Conservation (phyloP, 2,113 vertebrate species). For the Aegithalos caudatus region DNA sequence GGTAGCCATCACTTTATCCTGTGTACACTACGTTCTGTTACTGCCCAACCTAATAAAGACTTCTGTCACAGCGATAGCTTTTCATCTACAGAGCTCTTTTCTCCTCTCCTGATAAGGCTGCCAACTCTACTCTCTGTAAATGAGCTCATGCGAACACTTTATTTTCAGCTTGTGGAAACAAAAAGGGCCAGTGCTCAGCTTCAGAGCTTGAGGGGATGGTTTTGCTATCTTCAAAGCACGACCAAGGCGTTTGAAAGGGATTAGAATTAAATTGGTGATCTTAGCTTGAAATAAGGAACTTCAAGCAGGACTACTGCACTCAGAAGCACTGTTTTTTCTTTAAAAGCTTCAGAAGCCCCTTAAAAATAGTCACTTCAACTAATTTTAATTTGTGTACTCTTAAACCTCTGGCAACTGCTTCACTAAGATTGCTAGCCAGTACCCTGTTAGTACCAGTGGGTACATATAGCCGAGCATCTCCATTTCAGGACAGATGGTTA, state of each 20-base stretch:
- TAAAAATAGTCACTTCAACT: neutral
- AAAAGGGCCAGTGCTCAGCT: slow-evolving; percentile 53
- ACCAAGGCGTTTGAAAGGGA: slow-evolving; percentile 63
- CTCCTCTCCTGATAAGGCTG: slow-evolving; percentile 77
- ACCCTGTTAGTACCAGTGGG: neutral
- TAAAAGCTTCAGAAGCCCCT: neutral
- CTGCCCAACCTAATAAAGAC: slow-evolving; percentile 80
- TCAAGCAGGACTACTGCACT: neutral
- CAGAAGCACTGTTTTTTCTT: neutral
- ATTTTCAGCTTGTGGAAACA: slow-evolving; percentile 72
- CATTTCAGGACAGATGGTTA: slow-evolving; percentile 64
- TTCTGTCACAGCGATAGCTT: slow-evolving; percentile 74
- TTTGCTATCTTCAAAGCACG: slow-evolving; percentile 71
- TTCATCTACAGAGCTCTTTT: slow-evolving; percentile 77
- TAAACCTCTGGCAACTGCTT: slow-evolving; percentile 9
- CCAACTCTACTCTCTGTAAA: slow-evolving; percentile 76
- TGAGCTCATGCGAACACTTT: slow-evolving; percentile 74
- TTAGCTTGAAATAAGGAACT: slow-evolving; percentile 23
- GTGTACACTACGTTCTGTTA: slow-evolving; percentile 64
- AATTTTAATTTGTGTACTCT: slow-evolving; percentile 14
- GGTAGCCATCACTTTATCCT: slow-evolving; percentile 68
- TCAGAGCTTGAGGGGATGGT: slow-evolving; percentile 44
- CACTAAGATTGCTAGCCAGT: slow-evolving; percentile 7
- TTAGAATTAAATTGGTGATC: slow-evolving; percentile 56
- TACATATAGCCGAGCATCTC: neutral